Evolutionary conservation across 1,140 invertebrate genomes (phyloP).

Genomic region (Drosophila persimilis): DNA sequence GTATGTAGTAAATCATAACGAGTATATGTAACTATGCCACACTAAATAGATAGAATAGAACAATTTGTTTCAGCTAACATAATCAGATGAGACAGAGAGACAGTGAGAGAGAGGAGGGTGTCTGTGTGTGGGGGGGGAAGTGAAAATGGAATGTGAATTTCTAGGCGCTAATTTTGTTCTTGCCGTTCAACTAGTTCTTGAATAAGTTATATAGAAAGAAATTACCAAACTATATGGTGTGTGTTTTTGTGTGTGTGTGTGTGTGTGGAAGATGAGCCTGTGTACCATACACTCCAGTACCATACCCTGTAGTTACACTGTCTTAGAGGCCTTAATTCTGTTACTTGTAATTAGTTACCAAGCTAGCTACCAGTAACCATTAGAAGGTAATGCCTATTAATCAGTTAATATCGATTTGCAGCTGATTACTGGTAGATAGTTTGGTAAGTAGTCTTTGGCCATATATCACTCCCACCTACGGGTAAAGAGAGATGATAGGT

Average conservation of each 20-base stretch:
- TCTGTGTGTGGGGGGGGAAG: background rate
- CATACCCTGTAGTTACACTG: too few relatives aligned
- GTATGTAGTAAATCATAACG: constrained; percentile 20
- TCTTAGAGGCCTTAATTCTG: too few relatives aligned
- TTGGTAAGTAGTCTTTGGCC: too few relatives aligned
- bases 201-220: constrained; percentile 40
- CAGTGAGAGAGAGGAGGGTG: too few relatives aligned
- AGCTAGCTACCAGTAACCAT: too few relatives aligned
- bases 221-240: constrained; percentile 22
- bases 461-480: too few relatives aligned
- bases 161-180: constrained; percentile 36
- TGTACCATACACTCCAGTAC: constrained; percentile 23
- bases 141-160: constrained; percentile 30
- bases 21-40: constrained; percentile 33
- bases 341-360: too few relatives aligned
- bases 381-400: too few relatives aligned
- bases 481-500: too few relatives aligned
- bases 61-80: constrained; percentile 20
- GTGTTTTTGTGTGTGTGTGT: background rate
- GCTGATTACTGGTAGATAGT: too few relatives aligned
- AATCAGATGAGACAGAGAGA: constrained; percentile 8
- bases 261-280: constrained; percentile 25
- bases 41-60: constrained; percentile 39
- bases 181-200: constrained; percentile 47
- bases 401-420: too few relatives aligned